Percentiles rank a stretch among this genome's conserved stretches.
These are phyloP conservation scores for Sinella curviseta DNA, from an alignment of 1,140 invertebrate genomes.

Conservation along the genomic window DNA sequence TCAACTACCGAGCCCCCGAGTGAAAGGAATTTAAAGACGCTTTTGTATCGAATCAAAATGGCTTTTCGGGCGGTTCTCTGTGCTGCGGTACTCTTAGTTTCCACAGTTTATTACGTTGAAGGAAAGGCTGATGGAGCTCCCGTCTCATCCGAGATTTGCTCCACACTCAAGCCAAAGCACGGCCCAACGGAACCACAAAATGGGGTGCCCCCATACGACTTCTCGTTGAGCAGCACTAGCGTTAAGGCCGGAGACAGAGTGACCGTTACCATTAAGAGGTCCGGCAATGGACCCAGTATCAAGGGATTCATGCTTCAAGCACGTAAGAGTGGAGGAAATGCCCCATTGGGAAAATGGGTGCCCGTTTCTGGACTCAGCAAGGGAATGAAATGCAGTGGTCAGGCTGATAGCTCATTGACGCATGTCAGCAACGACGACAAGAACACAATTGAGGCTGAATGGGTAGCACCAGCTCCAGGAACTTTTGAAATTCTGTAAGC, in stretches of 20 bases:
- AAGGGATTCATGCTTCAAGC: constrained; percentile 7
- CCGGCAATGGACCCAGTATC: not conserved
- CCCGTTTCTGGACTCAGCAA: not conserved
- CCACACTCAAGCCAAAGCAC: not conserved
- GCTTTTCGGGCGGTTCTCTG: not conserved
- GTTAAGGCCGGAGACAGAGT: not conserved
- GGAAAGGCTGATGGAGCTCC: not conserved
- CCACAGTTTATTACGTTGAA: not conserved
- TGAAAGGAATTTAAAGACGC: not conserved
- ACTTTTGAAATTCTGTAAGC: not conserved
- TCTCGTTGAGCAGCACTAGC: not conserved
- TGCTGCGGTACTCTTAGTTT: not conserved
- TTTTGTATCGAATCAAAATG: too few relatives aligned
- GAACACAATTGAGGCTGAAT: not conserved
- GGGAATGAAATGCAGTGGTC: not conserved
- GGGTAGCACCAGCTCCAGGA: not conserved
- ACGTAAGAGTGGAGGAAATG: not conserved
- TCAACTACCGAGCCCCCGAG: not conserved
- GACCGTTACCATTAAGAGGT: not conserved
- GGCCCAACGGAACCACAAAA: not conserved
- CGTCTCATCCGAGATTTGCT: not conserved
- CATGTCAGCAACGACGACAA: not conserved
- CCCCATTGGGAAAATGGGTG: not conserved
- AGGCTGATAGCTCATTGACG: not conserved
- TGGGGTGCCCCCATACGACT: not conserved